phyloP scores from a whole-genome alignment of 2,888 invertebrate genomes.

The Acronicta alni region DNA sequence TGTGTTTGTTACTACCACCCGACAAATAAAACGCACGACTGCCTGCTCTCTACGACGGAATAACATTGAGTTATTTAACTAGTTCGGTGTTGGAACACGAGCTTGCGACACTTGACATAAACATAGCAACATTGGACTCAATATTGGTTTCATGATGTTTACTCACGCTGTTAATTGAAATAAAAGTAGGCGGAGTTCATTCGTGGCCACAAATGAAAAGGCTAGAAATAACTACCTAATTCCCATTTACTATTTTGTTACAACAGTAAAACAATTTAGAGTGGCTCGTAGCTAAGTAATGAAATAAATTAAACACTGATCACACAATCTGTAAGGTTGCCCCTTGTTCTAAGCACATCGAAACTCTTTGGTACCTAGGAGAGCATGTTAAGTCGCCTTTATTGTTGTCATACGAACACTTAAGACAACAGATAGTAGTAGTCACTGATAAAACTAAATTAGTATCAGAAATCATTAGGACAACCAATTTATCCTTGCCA shows the following conservation, averaged over 20 bases:
- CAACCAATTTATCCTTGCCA: too few species aligned
- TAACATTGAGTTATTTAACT: slow-evolving; percentile 41
- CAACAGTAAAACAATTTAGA: too few species aligned
- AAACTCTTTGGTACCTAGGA: too few species aligned
- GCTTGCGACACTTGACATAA: slow-evolving; percentile 16
- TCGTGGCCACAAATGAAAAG: background rate
- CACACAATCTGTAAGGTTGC: too few species aligned
- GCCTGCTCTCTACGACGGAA: slow-evolving; percentile 22
- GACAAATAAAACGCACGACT: slow-evolving; percentile 49
- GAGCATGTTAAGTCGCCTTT: too few species aligned
- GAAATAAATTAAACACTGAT: too few species aligned
- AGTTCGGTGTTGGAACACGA: slow-evolving; percentile 21
- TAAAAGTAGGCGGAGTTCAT: slow-evolving; percentile 12
- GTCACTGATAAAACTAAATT: too few species aligned
- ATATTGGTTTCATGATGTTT: slow-evolving; percentile 17
- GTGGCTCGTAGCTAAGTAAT: too few species aligned
- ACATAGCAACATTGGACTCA: slow-evolving; percentile 15
- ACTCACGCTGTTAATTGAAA: slow-evolving; percentile 9
- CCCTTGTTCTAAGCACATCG: too few species aligned
- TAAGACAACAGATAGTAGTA: too few species aligned
- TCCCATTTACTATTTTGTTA: background rate
- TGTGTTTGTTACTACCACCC: slow-evolving; percentile 51
- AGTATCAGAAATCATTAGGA: too few species aligned
- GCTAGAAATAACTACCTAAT: background rate
- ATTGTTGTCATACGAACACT: too few species aligned